A percentile compares a stretch with the other conserved stretches of the same genome.
Conservation (phyloP, 2,888 invertebrate genomes). For the Drosophila demipolita region DNA sequence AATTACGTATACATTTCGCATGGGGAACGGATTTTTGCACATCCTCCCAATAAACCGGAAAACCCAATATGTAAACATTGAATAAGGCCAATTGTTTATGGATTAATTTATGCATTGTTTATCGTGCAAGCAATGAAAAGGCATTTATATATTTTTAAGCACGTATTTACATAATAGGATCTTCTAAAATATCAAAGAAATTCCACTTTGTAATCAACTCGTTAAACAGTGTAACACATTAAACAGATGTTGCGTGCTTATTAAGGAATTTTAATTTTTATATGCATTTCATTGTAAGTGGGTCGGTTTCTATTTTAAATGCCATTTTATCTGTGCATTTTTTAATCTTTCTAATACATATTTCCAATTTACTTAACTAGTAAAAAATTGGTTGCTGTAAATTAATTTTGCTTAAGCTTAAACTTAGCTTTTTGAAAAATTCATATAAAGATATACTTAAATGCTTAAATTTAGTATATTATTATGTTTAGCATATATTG, state of each 20-base stretch:
- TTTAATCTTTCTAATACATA: neutral
- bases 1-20: conserved; percentile 27
- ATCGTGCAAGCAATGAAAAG: conserved; percentile 9
- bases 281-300: neutral
- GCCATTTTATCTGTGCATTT: neutral
- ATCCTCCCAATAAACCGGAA: conserved; percentile 19
- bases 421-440: neutral
- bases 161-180: conserved; percentile 25
- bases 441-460: neutral
- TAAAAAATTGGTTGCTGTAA: neutral
- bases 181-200: conserved; percentile 20
- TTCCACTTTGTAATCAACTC: conserved; percentile 15
- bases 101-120: conserved; percentile 46
- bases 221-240: conserved; percentile 12
- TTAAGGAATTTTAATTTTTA: neutral
- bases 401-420: neutral
- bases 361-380: neutral
- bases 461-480: neutral
- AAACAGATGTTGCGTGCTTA: conserved; percentile 14
- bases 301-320: neutral
- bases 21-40: conserved; percentile 23
- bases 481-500: neutral
- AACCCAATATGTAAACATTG: conserved; percentile 36
- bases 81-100: conserved; percentile 37
- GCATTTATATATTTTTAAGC: neutral